These are phyloP conservation scores for Lasiurus cinereus DNA, from an alignment of 2,113 vertebrate species.

Conservation along the genomic window DNA sequence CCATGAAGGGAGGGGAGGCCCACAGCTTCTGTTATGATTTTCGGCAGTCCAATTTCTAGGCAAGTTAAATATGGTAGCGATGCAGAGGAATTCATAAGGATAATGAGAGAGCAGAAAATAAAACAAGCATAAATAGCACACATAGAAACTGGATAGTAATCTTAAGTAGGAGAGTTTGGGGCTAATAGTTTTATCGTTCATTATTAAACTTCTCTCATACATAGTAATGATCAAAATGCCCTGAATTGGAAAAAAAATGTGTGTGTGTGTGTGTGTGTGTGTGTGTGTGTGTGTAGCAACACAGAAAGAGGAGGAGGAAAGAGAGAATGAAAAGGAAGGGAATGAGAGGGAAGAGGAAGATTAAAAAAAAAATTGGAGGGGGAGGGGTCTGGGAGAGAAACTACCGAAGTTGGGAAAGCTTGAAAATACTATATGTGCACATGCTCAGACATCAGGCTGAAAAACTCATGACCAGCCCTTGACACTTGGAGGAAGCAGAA, in stretches of 20 bases:
- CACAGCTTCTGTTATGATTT: background rate
- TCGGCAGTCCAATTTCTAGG: slow-evolving; percentile 29
- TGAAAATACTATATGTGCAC: background rate
- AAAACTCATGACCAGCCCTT: slow-evolving; percentile 53
- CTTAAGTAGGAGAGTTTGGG: background rate
- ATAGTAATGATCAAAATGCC: background rate
- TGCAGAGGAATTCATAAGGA: background rate
- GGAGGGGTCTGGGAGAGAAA: too few relatives aligned
- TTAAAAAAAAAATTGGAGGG: too few relatives aligned
- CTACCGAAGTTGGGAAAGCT: background rate
- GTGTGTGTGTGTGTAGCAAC: background rate
- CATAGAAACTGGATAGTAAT: background rate
- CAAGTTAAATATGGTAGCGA: background rate
- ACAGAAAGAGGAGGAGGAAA: background rate
- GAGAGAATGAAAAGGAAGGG: fast-evolving
- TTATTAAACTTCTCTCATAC: background rate
- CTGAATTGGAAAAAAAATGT: background rate
- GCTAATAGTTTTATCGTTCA: fast-evolving
- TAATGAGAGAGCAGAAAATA: background rate
- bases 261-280: background rate
- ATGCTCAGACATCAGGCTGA: background rate
- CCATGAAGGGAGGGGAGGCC: background rate
- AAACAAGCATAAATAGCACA: background rate
- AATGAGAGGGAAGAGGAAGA: background rate
- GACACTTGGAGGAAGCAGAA: background rate